Percentiles rank a stretch among this genome's conserved stretches.
phyloP scores from a whole-genome alignment of 1,140 invertebrate species.

The Trichogramma pretiosum region DNA sequence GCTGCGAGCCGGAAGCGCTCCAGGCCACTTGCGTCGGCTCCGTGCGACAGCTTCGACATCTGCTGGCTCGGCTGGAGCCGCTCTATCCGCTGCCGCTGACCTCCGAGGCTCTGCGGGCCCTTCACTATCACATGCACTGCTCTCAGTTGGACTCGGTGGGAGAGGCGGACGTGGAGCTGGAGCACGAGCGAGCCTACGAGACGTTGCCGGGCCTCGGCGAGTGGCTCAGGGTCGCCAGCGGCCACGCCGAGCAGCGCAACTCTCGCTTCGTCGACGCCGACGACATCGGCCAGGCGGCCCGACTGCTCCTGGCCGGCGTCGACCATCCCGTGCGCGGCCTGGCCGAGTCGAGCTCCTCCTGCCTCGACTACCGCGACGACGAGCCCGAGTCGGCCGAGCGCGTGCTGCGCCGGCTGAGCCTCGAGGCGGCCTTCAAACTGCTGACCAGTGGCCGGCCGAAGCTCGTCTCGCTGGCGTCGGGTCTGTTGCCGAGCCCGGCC shows the following conservation, averaged over 20 bases:
- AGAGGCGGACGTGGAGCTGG: slow-evolving; percentile 56
- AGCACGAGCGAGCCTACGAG: slow-evolving; percentile 78
- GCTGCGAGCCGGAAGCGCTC: slow-evolving; percentile 61
- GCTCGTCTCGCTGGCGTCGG: slow-evolving; percentile 66
- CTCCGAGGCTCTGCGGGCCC: slow-evolving; percentile 60
- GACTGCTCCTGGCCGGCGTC: slow-evolving; percentile 75
- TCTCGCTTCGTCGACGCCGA: slow-evolving; percentile 72
- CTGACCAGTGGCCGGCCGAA: slow-evolving; percentile 67
- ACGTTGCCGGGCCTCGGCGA: slow-evolving; percentile 79
- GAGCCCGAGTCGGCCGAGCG: slow-evolving; percentile 45
- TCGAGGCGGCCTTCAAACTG: slow-evolving; percentile 73
- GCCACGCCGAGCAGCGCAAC: slow-evolving; percentile 74
- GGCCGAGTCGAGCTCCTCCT: slow-evolving; percentile 25
- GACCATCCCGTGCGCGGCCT: slow-evolving; percentile 75
- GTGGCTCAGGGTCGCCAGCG: slow-evolving; percentile 73
- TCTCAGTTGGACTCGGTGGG: slow-evolving; percentile 71
- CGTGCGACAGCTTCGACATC: slow-evolving; percentile 64
- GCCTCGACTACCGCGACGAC: slow-evolving; percentile 19
- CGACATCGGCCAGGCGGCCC: slow-evolving; percentile 78
- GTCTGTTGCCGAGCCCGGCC: slow-evolving; percentile 60
- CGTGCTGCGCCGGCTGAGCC: slow-evolving; percentile 55
- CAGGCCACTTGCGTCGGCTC: slow-evolving; percentile 83
- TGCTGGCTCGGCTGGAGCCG: slow-evolving; percentile 50
- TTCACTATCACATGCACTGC: slow-evolving; percentile 87
- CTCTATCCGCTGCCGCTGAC: slow-evolving; percentile 48